Percentiles rank a stretch among this genome's conserved stretches.
Evolutionary conservation across 2,888 invertebrate genomes (phyloP).

Genomic region (Pseudococcus viburni): DNA sequence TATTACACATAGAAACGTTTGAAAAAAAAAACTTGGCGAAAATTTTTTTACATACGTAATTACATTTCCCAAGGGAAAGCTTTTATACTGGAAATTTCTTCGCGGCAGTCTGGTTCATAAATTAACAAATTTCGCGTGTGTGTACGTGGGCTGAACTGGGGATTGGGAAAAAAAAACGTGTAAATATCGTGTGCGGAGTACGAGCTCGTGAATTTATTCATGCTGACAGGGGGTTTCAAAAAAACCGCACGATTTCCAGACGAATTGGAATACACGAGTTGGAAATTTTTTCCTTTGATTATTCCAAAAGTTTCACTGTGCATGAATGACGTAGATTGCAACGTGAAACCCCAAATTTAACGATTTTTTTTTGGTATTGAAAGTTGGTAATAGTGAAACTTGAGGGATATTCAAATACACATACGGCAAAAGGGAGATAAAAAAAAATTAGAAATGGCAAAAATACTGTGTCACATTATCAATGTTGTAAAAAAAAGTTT

Average conservation of each 20-base stretch:
- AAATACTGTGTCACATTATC: too few species aligned
- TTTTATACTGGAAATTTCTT: neutral
- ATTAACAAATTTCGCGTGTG: neutral
- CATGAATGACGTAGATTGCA: neutral
- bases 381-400: neutral
- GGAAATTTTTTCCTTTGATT: neutral
- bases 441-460: too few species aligned
- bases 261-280: neutral
- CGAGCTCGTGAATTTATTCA: neutral
- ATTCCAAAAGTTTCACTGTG: neutral
- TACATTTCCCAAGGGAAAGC: slow-evolving; percentile 3
- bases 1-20: neutral
- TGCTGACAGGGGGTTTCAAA: neutral
- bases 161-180: neutral
- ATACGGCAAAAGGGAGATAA: too few species aligned
- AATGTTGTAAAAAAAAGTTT: too few species aligned
- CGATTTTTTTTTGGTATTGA: neutral
- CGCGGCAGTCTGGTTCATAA: neutral
- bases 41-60: neutral
- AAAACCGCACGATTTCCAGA: neutral
- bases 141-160: neutral
- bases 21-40: neutral
- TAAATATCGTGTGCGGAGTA: neutral
- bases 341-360: neutral
- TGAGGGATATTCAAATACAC: neutral